Conservation (phyloP, 2,113 vertebrate genomes). For the Mesitornis unicolor region DNA sequence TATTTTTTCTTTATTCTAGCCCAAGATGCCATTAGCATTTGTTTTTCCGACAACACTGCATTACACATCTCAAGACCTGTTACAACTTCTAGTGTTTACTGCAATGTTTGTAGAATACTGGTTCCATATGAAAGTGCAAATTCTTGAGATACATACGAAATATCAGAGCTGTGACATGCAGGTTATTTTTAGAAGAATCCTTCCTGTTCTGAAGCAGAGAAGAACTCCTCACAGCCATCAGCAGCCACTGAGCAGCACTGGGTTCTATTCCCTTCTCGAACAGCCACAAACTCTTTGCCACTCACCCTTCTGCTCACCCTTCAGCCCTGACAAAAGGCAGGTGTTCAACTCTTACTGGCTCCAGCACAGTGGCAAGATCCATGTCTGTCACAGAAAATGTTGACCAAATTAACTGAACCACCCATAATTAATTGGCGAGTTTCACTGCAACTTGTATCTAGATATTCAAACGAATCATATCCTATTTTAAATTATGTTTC, state of each 20-base stretch:
- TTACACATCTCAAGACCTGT: neutral
- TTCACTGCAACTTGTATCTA: neutral
- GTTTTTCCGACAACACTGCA: neutral
- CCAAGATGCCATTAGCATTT: neutral
- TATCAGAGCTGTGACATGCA: neutral
- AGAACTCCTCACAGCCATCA: neutral
- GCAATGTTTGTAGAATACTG: neutral
- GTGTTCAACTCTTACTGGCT: neutral
- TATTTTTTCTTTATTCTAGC: neutral
- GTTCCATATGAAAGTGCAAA: neutral
- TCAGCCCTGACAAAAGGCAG: neutral
- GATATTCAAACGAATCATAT: neutral
- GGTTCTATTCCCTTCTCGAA: neutral
- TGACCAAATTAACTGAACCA: neutral
- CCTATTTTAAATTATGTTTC: neutral
- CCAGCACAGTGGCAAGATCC: neutral
- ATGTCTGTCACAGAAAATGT: rapidly evolving
- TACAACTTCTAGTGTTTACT: neutral
- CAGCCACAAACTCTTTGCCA: neutral
- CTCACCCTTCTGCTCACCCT: rapidly evolving
- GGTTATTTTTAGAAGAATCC: neutral
- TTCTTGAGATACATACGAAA: neutral
- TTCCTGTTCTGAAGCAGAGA: neutral
- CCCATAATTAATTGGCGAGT: neutral
- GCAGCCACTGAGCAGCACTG: neutral